Conservation (phyloP, 2,113 vertebrate species). For the Sylvilagus bachmani region DNA sequence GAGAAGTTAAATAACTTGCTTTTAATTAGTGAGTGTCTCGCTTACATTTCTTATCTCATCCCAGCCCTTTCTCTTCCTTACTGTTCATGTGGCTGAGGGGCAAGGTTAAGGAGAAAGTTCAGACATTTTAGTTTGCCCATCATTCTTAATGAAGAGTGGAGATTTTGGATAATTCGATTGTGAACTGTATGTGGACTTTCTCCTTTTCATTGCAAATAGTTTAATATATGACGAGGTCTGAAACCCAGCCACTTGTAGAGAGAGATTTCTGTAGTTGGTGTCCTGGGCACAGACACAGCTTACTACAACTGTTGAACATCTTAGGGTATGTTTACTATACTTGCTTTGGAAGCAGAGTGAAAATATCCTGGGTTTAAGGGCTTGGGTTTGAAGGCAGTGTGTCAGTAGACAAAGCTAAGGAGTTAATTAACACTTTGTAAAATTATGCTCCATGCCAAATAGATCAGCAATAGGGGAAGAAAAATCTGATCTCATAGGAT, state of each 20-base stretch:
- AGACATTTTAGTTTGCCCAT: neutral
- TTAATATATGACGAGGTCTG: slow-evolving; percentile 12
- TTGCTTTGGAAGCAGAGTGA: slow-evolving; percentile 46
- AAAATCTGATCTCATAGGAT: slow-evolving; percentile 22
- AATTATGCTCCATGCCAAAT: neutral
- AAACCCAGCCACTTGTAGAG: slow-evolving; percentile 27
- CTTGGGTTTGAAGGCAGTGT: slow-evolving; percentile 40
- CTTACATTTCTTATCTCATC: neutral
- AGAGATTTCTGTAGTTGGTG: slow-evolving; percentile 43
- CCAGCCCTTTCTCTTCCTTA: neutral
- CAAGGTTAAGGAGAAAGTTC: neutral
- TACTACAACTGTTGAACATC: neutral
- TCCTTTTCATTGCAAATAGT: slow-evolving; percentile 18
- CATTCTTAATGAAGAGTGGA: slow-evolving; percentile 7
- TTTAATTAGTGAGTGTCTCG: neutral
- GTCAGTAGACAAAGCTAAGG: neutral
- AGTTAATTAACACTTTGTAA: slow-evolving; percentile 18
- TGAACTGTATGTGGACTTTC: slow-evolving; percentile 5
- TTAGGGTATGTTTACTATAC: neutral
- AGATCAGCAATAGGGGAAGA: neutral
- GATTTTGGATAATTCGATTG: slow-evolving; percentile 44
- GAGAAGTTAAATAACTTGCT: slow-evolving; percentile 48
- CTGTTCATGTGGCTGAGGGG: neutral
- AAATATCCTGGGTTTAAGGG: slow-evolving; percentile 12
- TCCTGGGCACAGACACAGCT: neutral